Base-by-base conservation (phyloP, 2,113 vertebrate genomes). In the Caloenas nicobarica region DNA sequence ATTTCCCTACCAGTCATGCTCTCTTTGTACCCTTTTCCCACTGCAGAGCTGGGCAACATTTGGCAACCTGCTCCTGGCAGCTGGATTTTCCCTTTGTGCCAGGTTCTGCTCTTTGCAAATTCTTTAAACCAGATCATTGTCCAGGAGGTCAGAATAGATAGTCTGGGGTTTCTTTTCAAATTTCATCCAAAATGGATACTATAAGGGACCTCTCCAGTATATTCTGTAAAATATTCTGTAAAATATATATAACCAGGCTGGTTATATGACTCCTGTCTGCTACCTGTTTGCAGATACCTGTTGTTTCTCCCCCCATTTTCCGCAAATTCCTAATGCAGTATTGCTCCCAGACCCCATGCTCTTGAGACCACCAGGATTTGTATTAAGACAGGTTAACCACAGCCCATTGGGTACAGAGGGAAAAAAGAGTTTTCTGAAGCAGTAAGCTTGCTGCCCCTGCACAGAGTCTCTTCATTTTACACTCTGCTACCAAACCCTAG, bases 1-100 rank as follows among this genome's bases (percentile, higher is more conserved):
- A 86, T 94, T 86, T 94, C 81, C 58, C 42, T 80, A 96, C 79
- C 79, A 88, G 79, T 66, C 56, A 33, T 9, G n/a, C 15, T 86
- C 56, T 86, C 46, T 95, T 91, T 95, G 78, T 87, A 91, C 50
- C 46, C 36, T 74, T 81, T 88, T 57, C 40, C 62, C 38, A 50
- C 40, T 81, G 7, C n/a, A 84, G 79, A 77, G 26, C 48, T 91
- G 4, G 2, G 64, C 24, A 91, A 54, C 26, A 2, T 81, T 94
- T 81, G 62, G n/a, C 56, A 90, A 60, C 13, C 70, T 65, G 34
- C 48, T 93, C 33, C 48, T 81, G 62, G 83, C 51, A 89, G 42
- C 71, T 73, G 46, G 24, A 51, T 86, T 93, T 94, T 90, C 51
- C 31, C 28, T 79, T 48, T 83, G 34, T 90, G 90, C 66, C 68